Evolutionary conservation across 2,888 invertebrate genomes (phyloP).

Genomic region (Clostera curtula): DNA sequence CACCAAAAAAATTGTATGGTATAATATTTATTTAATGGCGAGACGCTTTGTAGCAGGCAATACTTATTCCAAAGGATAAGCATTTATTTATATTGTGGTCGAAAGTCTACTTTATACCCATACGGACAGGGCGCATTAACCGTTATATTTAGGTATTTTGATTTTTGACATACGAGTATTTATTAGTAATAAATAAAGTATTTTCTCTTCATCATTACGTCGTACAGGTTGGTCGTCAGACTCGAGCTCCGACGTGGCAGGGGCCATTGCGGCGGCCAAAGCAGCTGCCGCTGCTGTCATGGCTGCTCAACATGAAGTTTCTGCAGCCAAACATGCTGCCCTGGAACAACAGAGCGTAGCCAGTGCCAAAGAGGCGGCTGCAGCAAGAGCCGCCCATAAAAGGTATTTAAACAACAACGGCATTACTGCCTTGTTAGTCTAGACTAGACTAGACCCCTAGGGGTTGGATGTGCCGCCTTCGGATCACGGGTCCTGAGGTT

Average conservation of each 20-base stretch:
- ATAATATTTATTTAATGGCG: too few species aligned
- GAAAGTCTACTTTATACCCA: too few species aligned
- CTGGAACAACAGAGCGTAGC: constrained; percentile 82
- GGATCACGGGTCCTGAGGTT: too few species aligned
- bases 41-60: too few species aligned
- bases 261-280: constrained; percentile 83
- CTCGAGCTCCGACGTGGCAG: constrained; percentile 80
- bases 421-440: not conserved
- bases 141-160: too few species aligned
- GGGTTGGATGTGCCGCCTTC: too few species aligned
- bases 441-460: too few species aligned
- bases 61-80: too few species aligned
- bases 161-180: too few species aligned
- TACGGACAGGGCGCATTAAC: too few species aligned
- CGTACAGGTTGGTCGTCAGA: constrained; percentile 35
- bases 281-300: constrained; percentile 82
- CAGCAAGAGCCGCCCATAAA: constrained; percentile 76
- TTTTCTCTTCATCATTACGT: not conserved
- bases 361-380: constrained; percentile 82
- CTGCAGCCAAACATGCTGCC: constrained; percentile 82
- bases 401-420: constrained; percentile 34
- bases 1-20: too few species aligned
- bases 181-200: not conserved
- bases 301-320: constrained; percentile 82
- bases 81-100: too few species aligned